Percentiles rank a stretch among this genome's conserved stretches.
phyloP scores from a whole-genome alignment of 2,888 invertebrate species.

The Parasteatoda lunata region DNA sequence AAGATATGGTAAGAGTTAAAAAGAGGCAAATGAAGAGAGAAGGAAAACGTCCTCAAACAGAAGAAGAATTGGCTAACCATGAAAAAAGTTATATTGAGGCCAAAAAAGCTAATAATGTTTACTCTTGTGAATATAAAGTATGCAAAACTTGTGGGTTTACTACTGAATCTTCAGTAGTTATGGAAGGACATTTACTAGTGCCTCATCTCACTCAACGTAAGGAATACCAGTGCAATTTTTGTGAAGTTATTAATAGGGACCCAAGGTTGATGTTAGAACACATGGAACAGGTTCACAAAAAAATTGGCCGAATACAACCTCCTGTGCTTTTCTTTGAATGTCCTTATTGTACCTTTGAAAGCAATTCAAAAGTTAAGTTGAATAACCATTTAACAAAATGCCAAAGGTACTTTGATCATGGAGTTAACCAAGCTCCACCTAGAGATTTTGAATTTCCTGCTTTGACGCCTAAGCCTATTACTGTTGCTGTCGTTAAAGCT shows the following conservation, averaged over 20 bases:
- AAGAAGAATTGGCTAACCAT: conserved; percentile 87
- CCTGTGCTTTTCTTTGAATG: conserved; percentile 93
- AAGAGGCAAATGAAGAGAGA: conserved; percentile 84
- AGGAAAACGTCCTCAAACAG: conserved; percentile 80
- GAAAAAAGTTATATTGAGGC: conserved; percentile 82
- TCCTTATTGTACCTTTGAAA: conserved; percentile 94
- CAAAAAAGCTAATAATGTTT: conserved; percentile 88
- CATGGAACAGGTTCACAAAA: conserved; percentile 91
- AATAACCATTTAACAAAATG: conserved; percentile 91
- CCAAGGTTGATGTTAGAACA: conserved; percentile 89
- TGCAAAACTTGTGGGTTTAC: conserved; percentile 93
- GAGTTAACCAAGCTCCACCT: conserved; percentile 73
- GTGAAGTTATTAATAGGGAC: conserved; percentile 85
- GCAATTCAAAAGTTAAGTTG: conserved; percentile 92
- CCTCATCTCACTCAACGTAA: conserved; percentile 84
- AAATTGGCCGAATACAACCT: conserved; percentile 87
- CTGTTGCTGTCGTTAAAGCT: conserved; percentile 70
- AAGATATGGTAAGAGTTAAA: conserved; percentile 89
- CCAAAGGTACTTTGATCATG: conserved; percentile 90
- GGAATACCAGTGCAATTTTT: conserved; percentile 83
- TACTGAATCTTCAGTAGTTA: conserved; percentile 87
- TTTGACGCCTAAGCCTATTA: conserved; percentile 85
- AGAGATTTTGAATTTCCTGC: conserved; percentile 85
- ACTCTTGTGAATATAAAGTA: conserved; percentile 82
- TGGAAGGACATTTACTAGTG: conserved; percentile 91